Evolutionary conservation across 2,113 vertebrate species (phyloP), one percentile per base, ranked within the genome.

Genomic region (Chroicocephalus ridibundus): DNA sequence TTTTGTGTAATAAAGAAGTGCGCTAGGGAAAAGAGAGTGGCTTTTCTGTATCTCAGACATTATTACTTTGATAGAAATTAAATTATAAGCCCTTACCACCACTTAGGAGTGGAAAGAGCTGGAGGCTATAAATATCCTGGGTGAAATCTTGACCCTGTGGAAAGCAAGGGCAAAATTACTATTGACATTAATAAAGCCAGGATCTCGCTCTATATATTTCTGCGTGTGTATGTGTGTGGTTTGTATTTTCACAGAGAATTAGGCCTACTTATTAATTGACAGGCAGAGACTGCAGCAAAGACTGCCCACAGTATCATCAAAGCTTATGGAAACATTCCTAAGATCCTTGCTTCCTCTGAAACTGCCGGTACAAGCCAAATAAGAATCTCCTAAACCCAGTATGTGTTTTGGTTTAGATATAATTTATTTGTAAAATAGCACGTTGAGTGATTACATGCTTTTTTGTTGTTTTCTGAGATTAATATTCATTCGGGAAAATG

Each of bases 51-150:
- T 66, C 64, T 49, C 76, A 79, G 79, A 61, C 31, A 40, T 86
- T 93, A 78, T 84, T 93, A 82, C 85, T 94, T 49, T 20, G 60
- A 46, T 26, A 90, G 84, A 91, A 94, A 96, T 96, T 80, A 89
- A 94, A 97, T 94, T 94, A 86, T 36, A 71, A 94, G 4, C 72
- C 60, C 31, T 80, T 86, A 84, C 70, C 83, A 55, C 55, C 57
- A 60, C 57, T 80, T 69, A 77, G 57, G 46, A 77, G 58, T 29
- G 64, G 58, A 84, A 79, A 95, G 49, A 2, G 1, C 69, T 79
- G 60, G 78, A 91, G 71, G 54, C 58, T 77, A 12, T 34, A 81
- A 95, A 71, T 21, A 77, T 88, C 69, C 40, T 61, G 86, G 52
- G 54, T 75, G 46, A 88, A 93, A 80, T 55, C 70, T 76, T 80